Evolutionary conservation across 2,888 invertebrate genomes (phyloP).

Genomic region (Xanthorhoe designata): DNA sequence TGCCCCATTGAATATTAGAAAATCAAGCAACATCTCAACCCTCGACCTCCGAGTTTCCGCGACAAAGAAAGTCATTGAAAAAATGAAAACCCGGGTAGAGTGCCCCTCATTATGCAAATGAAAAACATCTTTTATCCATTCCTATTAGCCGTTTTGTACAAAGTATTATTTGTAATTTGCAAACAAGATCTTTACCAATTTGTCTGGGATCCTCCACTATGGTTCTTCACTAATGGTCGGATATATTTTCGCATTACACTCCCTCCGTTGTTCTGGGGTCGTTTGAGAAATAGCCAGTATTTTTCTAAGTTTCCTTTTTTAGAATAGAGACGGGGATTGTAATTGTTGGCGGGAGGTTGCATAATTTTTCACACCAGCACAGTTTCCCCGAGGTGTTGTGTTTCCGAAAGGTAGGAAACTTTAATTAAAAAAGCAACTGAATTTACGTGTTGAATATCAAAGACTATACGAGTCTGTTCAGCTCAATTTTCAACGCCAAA

Average conservation of each 20-base stretch:
- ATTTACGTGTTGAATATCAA: conserved; percentile 5
- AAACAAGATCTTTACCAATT: conserved; percentile 72
- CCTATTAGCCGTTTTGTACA: conserved; percentile 65
- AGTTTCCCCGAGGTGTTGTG: conserved; percentile 28
- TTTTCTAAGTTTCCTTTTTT: conserved; percentile 52
- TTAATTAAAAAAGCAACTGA: conserved; percentile 13
- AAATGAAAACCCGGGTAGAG: conserved; percentile 66
- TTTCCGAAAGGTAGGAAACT: conserved; percentile 21
- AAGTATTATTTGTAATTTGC: conserved; percentile 74
- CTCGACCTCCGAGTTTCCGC: conserved; percentile 31
- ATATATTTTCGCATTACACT: conserved; percentile 66
- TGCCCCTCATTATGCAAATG: conserved; percentile 75
- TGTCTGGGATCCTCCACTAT: conserved; percentile 58
- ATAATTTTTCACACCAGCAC: conserved; percentile 34
- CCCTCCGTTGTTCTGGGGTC: conserved; percentile 56
- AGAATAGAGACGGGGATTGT: conserved; percentile 45
- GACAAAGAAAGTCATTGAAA: conserved; percentile 60
- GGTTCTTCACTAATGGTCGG: conserved; percentile 57
- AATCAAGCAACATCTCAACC: conserved; percentile 54
- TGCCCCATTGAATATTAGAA: conserved; percentile 56
- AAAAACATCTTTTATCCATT: conserved; percentile 72
- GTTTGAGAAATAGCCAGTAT: conserved; percentile 56
- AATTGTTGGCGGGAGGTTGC: conserved; percentile 35
- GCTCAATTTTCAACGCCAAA: not conserved
- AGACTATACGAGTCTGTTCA: not conserved